A percentile compares a stretch with the other conserved stretches of the same genome.
Conservation (phyloP, 2,797 vertebrate genomes). For the Muraenolepis orangiensis region DNA sequence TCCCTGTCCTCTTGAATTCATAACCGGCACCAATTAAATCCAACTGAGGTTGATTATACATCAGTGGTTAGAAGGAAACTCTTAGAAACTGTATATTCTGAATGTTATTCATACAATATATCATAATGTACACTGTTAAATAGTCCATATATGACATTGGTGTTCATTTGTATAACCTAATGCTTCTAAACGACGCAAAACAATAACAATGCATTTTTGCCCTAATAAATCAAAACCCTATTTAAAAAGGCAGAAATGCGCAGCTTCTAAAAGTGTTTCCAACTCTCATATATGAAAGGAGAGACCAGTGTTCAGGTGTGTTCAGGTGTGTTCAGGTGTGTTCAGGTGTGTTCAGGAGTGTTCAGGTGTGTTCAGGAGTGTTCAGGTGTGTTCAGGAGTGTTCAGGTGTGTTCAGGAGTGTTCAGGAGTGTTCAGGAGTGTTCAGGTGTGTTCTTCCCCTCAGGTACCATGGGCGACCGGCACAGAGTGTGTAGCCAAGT, state of each 20-base stretch:
- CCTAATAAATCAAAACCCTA: neutral
- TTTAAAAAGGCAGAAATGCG: neutral
- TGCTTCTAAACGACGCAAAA: neutral
- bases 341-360: neutral
- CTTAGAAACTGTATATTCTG: neutral
- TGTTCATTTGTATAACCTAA: neutral
- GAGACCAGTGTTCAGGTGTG: too few species aligned
- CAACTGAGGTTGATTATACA: neutral
- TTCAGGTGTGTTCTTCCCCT: neutral
- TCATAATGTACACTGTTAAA: neutral
- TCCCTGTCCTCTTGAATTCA: neutral
- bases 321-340: too few species aligned
- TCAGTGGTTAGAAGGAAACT: neutral
- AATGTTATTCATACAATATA: neutral
- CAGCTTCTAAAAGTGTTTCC: too few species aligned
- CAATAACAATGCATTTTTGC: neutral
- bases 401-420: too few species aligned
- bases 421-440: neutral
- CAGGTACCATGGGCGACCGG: conserved; percentile 85
- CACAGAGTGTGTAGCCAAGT: conserved; percentile 97
- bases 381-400: too few species aligned
- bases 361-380: neutral
- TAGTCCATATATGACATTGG: neutral
- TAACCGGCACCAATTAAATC: neutral
- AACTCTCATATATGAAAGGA: too few species aligned